A percentile compares a stretch with the other conserved stretches of the same genome.
Conservation (phyloP, 2,797 vertebrate species). For the Microcaecilia unicolor region DNA sequence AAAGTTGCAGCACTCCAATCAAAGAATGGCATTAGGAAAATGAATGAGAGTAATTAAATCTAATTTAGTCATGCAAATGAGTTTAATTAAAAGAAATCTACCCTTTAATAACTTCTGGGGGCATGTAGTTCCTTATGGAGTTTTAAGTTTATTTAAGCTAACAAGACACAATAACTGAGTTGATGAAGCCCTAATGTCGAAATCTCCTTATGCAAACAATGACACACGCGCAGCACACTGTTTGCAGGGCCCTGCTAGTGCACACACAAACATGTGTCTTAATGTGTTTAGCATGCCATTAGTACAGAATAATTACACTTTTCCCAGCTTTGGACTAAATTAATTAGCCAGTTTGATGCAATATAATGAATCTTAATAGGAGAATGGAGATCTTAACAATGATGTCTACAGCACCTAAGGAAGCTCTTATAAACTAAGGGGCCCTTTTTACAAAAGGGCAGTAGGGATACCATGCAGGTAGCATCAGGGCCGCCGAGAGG, state of each 20-base stretch:
- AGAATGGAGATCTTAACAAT: neutral
- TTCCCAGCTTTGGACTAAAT: too few relatives aligned
- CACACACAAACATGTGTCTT: too few relatives aligned
- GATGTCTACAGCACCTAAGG: too few relatives aligned
- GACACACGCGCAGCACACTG: conserved; percentile 15
- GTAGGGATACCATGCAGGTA: too few relatives aligned
- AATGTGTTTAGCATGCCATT: conserved; percentile 9
- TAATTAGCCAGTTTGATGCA: too few relatives aligned
- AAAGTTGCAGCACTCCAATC: conserved; percentile 59
- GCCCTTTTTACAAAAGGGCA: too few relatives aligned
- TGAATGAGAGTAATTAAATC: conserved; percentile 68
- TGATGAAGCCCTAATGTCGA: conserved; percentile 44
- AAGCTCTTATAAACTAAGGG: too few relatives aligned
- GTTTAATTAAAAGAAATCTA: conserved; percentile 70
- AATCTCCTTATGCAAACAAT: conserved; percentile 44
- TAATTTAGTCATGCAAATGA: conserved; percentile 68
- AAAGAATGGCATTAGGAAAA: conserved; percentile 60
- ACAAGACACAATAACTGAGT: conserved; percentile 57
- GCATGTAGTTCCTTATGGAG: conserved; percentile 45
- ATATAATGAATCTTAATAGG: too few relatives aligned
- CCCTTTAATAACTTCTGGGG: conserved; percentile 65
- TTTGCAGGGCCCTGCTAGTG: too few relatives aligned
- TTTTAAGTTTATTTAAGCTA: conserved; percentile 58
- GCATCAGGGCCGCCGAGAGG: too few relatives aligned
- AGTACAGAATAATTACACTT: too few relatives aligned